phyloP scores from a whole-genome alignment of 53 echinoderm and acorn worm species.

The Hippasteria phrygiana region DNA sequence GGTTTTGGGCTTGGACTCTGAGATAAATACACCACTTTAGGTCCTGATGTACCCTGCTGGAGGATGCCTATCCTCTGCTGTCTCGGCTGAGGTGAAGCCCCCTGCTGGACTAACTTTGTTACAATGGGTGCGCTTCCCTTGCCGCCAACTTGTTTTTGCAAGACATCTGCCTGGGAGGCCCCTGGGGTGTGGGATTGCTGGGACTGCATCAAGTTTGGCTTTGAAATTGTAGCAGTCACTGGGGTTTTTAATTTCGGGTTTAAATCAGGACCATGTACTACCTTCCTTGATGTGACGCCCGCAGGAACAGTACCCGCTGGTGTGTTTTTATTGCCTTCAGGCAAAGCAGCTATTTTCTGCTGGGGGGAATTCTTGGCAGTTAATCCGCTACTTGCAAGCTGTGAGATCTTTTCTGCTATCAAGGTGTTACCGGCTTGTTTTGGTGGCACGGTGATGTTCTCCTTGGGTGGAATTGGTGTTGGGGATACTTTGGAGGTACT shows the following conservation, averaged over 20 bases:
- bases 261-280: background rate
- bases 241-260: background rate
- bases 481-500: background rate
- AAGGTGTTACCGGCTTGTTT: background rate
- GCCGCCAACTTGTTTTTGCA: background rate
- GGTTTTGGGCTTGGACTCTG: conserved; percentile 10
- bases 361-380: background rate
- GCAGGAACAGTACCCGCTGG: background rate
- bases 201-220: background rate
- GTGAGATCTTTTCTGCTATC: conserved; percentile 24
- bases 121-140: conserved; percentile 20
- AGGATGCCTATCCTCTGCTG: conserved; percentile 42
- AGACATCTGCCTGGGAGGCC: background rate
- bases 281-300: background rate
- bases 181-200: background rate
- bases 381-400: conserved; percentile 16
- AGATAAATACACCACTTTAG: conserved; percentile 54
- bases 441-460: background rate
- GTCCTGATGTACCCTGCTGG: conserved; percentile 46
- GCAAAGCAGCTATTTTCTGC: background rate
- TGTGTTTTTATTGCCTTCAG: background rate
- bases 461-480: background rate
- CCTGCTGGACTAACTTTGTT: conserved; percentile 54
- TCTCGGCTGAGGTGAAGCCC: conserved; percentile 17
- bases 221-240: background rate